Conservation (phyloP, 2,113 vertebrate genomes). For the Oncorhynchus nerka region DNA sequence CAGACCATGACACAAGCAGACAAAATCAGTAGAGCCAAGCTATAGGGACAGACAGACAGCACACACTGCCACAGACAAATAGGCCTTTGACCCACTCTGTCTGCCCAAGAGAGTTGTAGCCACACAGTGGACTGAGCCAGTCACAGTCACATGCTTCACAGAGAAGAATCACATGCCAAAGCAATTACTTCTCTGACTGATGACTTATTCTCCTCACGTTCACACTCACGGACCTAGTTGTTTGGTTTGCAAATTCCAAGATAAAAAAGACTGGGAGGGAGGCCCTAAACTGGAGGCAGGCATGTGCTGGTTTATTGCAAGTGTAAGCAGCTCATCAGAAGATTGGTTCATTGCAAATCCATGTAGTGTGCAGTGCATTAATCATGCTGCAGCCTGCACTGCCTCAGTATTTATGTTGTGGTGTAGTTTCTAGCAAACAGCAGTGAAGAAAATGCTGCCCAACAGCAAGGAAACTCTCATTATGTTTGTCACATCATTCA, state of each 20-base stretch:
- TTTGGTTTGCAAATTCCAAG: conserved; percentile 53
- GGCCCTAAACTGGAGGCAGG: conserved; percentile 33
- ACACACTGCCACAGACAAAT: conserved; percentile 32
- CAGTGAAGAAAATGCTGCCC: conserved; percentile 50
- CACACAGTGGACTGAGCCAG: neutral
- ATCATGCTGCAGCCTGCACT: conserved; percentile 63
- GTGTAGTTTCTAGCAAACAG: conserved; percentile 45
- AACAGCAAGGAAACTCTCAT: conserved; percentile 48
- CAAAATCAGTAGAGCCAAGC: conserved; percentile 31
- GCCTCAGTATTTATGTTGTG: conserved; percentile 51
- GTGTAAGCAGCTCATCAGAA: conserved; percentile 67
- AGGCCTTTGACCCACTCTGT: conserved; percentile 39
- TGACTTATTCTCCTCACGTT: conserved; percentile 28
- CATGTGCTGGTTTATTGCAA: conserved; percentile 52
- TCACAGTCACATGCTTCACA: too few relatives aligned
- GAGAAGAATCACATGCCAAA: neutral
- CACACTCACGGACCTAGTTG: conserved; percentile 22
- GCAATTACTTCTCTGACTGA: conserved; percentile 20
- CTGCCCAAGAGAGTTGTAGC: conserved; percentile 13
- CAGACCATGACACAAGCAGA: conserved; percentile 37
- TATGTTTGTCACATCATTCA: conserved; percentile 34
- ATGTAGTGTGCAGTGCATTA: conserved; percentile 68
- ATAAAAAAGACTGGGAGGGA: conserved; percentile 39
- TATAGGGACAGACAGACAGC: conserved; percentile 3
- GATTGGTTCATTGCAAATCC: conserved; percentile 72